Evolutionary conservation across 2,797 vertebrate species (phyloP), one percentile per base, ranked within the genome.

Genomic region (Falco peregrinus): DNA sequence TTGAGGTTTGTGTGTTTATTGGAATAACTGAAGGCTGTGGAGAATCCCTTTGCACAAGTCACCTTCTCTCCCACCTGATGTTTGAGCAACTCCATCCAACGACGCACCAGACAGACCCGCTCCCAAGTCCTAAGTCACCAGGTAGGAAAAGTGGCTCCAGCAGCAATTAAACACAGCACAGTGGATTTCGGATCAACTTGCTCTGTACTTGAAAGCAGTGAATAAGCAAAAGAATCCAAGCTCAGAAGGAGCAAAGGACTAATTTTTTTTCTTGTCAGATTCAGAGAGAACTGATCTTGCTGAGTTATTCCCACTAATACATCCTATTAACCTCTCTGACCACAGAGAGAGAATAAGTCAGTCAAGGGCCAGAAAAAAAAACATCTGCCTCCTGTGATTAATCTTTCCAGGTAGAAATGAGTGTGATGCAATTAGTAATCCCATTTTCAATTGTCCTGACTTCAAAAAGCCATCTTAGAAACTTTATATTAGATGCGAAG

Each of bases 81-180:
- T 14, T 19, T n/a, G 75, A 70, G 45, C 53, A 82, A 37, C 21
- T 57, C 22, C 48, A 35, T 57, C 33, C 26, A 35, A 6, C 1
- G 1, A 9, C 0, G 4, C 31, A 11, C 12, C 0, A 7, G 13
- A 15, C 24, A 67, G 35, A 50, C 5, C 11, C 4, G 1, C 51
- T 88, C 65, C 39, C 15, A 53, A 20, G 13, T 35, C 47, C 24
- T 8, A 10, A 51, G 64, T 51, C 54, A 18, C 12, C 45, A 79
- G 39, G 43, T 64, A 39, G 69, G 63, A 76, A 61, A 86, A 56
- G 50, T 48, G 61, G 9, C 16, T 90, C 14, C 11, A 20, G 35
- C 3, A 50, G 47, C 53, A 73, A 48, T 39, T 26, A 51, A 85
- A 50, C 17, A 22, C 5, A 21, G 16, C 14, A 3, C 8, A 5